Conservation (phyloP, 2,797 vertebrate species). For the Bufotes viridis region DNA sequence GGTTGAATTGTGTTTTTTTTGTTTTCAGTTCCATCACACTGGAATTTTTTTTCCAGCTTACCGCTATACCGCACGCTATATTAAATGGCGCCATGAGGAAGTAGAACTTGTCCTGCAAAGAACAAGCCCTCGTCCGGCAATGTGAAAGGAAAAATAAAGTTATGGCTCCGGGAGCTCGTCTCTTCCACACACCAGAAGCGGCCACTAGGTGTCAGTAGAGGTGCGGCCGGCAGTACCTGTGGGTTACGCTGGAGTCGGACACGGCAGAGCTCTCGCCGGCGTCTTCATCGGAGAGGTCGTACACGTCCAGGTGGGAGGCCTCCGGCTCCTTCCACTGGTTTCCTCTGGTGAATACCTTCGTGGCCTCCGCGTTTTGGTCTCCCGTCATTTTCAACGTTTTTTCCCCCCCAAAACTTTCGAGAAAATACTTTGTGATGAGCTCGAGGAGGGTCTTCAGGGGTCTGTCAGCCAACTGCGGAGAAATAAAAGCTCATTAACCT, state of each 20-base stretch:
- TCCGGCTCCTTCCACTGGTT: constrained; percentile 38
- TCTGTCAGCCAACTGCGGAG: constrained; percentile 77
- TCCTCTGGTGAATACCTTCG: constrained; percentile 60
- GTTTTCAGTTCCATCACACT: no score
- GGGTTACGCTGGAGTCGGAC: constrained; percentile 50
- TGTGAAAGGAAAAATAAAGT: no score
- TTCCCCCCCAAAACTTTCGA: constrained; percentile 74
- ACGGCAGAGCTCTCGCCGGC: constrained; percentile 18
- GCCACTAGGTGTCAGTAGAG: not conserved
- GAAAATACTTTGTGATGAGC: constrained; percentile 86
- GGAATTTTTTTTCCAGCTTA: no score
- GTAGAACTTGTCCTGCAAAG: no score
- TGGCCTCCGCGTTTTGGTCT: constrained; percentile 43
- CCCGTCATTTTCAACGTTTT: constrained; percentile 47
- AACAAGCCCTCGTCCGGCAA: no score
- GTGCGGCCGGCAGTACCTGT: constrained; percentile 71
- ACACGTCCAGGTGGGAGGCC: constrained; percentile 59
- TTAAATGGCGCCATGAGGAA: no score
- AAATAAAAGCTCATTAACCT: not conserved
- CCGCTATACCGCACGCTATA: no score
- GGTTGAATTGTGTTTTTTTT: no score
- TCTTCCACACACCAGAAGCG: not conserved
- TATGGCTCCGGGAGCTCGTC: no score
- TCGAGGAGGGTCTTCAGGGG: constrained; percentile 91
- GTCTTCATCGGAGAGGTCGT: constrained; percentile 65